Evolutionary conservation across 2,113 vertebrate genomes (phyloP).

Genomic region (Trematocara stigmaticum): DNA sequence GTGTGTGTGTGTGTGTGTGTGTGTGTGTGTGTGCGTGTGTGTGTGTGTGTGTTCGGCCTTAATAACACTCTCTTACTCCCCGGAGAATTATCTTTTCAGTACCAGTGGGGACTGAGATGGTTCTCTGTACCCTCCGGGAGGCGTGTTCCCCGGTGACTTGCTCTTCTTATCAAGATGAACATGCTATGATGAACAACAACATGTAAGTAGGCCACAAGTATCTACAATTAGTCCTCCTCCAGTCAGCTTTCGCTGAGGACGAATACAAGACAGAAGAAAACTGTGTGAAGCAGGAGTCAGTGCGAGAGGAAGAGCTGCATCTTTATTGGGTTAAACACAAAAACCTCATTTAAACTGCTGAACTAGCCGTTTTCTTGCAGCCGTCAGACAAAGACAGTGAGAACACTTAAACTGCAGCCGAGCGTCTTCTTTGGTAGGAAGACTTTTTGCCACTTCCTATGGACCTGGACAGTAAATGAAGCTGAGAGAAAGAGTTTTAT

Average conservation of each 20-base stretch:
- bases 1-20: neutral
- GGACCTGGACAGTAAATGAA: neutral
- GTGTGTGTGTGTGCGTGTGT: neutral
- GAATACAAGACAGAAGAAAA: neutral
- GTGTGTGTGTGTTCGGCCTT: neutral
- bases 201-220: conserved; percentile 52
- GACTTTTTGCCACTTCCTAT: neutral
- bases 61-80: conserved; percentile 17
- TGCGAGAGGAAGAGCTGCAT: neutral
- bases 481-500: neutral
- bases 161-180: conserved; percentile 3
- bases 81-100: conserved; percentile 17
- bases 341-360: neutral
- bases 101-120: conserved; percentile 46
- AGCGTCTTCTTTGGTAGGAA: neutral
- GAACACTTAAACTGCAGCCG: neutral
- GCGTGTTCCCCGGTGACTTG: conserved; percentile 35
- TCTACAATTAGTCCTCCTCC: conserved; percentile 7
- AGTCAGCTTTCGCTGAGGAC: conserved; percentile 29
- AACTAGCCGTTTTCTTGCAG: neutral
- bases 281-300: neutral
- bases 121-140: conserved; percentile 23
- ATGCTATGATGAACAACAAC: conserved; percentile 55
- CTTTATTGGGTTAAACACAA: conserved; percentile 1
- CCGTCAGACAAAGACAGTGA: neutral